These are phyloP conservation scores for Psittacula derbiana DNA, from an alignment of 2,797 vertebrate species.

Conservation along the genomic window DNA sequence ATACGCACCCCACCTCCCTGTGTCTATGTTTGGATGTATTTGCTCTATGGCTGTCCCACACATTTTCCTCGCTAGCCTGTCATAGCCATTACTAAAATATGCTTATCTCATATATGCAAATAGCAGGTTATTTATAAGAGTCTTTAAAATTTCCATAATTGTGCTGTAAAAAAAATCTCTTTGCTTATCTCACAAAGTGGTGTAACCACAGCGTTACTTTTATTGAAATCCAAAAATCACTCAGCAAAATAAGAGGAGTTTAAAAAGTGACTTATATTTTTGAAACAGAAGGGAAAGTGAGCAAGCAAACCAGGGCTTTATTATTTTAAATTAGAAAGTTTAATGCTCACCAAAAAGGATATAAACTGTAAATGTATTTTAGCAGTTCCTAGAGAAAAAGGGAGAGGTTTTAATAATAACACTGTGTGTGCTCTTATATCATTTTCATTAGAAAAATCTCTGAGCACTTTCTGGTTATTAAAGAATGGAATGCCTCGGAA, in stretches of 20 bases:
- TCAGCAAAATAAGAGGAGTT: slow-evolving; percentile 55
- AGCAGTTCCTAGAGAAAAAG: slow-evolving; percentile 58
- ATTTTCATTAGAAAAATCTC: slow-evolving; percentile 66
- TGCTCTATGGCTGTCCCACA: slow-evolving; percentile 22
- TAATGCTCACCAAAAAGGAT: slow-evolving; percentile 60
- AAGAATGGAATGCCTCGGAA: slow-evolving; percentile 45
- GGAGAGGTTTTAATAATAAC: slow-evolving; percentile 64
- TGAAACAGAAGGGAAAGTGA: slow-evolving; percentile 35
- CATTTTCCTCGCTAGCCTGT: slow-evolving; percentile 46
- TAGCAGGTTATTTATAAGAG: slow-evolving; percentile 61
- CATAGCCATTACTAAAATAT: slow-evolving; percentile 55
- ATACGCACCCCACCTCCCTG: background rate
- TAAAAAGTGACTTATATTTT: slow-evolving; percentile 32
- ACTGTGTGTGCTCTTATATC: slow-evolving; percentile 51
- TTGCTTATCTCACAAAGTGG: slow-evolving; percentile 62
- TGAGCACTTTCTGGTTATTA: slow-evolving; percentile 58
- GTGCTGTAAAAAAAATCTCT: slow-evolving; percentile 43
- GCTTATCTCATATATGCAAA: slow-evolving; percentile 66
- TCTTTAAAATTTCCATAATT: slow-evolving; percentile 69
- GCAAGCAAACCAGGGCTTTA: slow-evolving; percentile 34
- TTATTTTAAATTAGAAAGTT: slow-evolving; percentile 67
- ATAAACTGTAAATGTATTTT: slow-evolving; percentile 67
- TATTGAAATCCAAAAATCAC: slow-evolving; percentile 62
- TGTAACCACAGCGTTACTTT: slow-evolving; percentile 61
- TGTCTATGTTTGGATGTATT: background rate